Evolutionary conservation across 1,140 invertebrate species (phyloP).

Genomic region (Lanistes nyassanus): DNA sequence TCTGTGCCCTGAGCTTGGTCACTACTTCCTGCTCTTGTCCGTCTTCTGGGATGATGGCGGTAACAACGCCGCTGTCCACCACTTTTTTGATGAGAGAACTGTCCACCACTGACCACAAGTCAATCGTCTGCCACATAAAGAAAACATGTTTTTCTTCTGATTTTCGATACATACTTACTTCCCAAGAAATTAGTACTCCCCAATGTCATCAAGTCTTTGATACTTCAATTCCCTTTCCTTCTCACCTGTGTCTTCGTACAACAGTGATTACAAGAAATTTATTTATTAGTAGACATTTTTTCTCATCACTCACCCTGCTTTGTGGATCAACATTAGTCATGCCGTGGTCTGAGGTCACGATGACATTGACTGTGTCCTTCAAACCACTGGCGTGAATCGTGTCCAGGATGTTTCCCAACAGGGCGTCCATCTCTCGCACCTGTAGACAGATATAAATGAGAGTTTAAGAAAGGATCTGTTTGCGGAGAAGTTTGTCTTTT

Average conservation of each 20-base stretch:
- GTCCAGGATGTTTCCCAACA: conserved; percentile 47
- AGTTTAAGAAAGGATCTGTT: too few species aligned
- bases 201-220: too few species aligned
- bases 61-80: conserved; percentile 27
- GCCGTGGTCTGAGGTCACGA: conserved; percentile 80
- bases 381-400: conserved; percentile 55
- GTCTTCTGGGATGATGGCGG: conserved; percentile 31
- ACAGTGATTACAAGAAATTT: too few species aligned
- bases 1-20: background rate
- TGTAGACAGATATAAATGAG: too few species aligned
- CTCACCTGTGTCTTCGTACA: too few species aligned
- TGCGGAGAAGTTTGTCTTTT: background rate
- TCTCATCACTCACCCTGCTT: conserved; percentile 70
- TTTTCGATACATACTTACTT: too few species aligned
- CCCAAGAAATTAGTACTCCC: too few species aligned
- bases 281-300: too few species aligned
- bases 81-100: conserved; percentile 7
- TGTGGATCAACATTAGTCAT: conserved; percentile 71
- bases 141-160: too few species aligned
- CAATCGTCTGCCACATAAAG: conserved; percentile 30
- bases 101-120: conserved; percentile 24
- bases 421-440: conserved; percentile 36
- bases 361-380: conserved; percentile 72
- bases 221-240: too few species aligned
- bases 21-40: conserved; percentile 27